Percentiles rank a stretch among this genome's conserved stretches.
phyloP scores from a whole-genome alignment of 1,140 invertebrate species.

The Dendrolimus punctatus region DNA sequence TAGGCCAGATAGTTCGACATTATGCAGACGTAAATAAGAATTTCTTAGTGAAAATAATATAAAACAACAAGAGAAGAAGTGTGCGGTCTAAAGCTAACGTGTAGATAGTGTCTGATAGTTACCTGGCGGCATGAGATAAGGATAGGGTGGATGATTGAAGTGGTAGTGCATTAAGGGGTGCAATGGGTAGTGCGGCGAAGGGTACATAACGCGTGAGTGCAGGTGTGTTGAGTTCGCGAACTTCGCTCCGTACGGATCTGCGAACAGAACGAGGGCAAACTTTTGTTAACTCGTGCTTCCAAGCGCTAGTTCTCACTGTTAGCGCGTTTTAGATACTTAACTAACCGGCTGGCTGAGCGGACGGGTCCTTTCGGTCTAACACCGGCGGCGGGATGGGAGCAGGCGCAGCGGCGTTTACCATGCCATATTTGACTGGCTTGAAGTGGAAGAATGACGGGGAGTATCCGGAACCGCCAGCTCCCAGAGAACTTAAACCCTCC shows the following conservation, averaged over 20 bases:
- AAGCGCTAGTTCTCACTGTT: slow-evolving; percentile 59
- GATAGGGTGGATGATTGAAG: slow-evolving; percentile 66
- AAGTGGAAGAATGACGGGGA: slow-evolving; percentile 94
- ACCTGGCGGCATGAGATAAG: slow-evolving; percentile 66
- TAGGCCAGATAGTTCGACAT: too few relatives aligned
- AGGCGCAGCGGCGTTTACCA: slow-evolving; percentile 74
- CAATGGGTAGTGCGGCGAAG: slow-evolving; percentile 64
- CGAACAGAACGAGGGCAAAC: slow-evolving; percentile 52
- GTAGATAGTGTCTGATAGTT: slow-evolving; percentile 21
- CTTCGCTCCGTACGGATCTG: slow-evolving; percentile 66
- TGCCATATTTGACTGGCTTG: slow-evolving; percentile 84
- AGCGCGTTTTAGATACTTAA: slow-evolving; percentile 71
- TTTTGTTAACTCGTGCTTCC: slow-evolving; percentile 24
- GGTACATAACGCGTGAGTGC: slow-evolving; percentile 61
- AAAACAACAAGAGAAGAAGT: too few relatives aligned
- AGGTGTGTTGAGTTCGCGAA: slow-evolving; percentile 53
- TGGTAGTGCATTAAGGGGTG: slow-evolving; percentile 66
- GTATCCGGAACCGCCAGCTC: slow-evolving; percentile 84
- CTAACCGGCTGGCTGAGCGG: slow-evolving; percentile 75
- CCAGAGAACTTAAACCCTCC: slow-evolving; percentile 82
- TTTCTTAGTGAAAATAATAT: too few relatives aligned
- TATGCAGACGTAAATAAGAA: too few relatives aligned
- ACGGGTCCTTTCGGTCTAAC: slow-evolving; percentile 66
- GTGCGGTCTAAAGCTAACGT: too few relatives aligned
- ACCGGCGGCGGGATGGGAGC: slow-evolving; percentile 36